Evolutionary conservation across 2,797 vertebrate genomes (phyloP).

Genomic region (Enteromius anoplus): DNA sequence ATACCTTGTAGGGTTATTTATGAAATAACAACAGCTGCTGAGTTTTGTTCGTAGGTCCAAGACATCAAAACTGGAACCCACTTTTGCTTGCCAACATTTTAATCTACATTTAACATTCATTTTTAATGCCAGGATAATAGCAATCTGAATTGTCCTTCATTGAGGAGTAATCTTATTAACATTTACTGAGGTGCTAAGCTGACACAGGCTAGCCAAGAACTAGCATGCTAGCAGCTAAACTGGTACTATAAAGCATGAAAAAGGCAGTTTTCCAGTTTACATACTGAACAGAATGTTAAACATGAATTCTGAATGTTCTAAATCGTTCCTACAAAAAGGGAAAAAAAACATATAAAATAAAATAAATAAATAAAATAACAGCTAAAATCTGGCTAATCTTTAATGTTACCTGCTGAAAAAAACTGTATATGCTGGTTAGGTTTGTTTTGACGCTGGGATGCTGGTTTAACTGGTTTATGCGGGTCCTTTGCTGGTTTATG

Average conservation of each 20-base stretch:
- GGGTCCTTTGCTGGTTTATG: background rate
- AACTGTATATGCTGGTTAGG: no score
- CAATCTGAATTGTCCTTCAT: conserved; percentile 9
- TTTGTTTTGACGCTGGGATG: background rate
- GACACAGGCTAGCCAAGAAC: background rate
- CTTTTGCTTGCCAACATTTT: conserved; percentile 7
- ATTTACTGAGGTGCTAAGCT: background rate
- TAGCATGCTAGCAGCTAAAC: background rate
- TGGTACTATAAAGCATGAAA: background rate
- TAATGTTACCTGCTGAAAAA: no score
- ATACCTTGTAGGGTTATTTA: conserved; percentile 3
- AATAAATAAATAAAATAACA: no score
- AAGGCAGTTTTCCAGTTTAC: background rate
- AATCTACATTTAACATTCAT: conserved; percentile 10
- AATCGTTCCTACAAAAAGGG: background rate
- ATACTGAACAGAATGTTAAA: background rate
- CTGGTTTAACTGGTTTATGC: no score
- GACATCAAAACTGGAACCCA: background rate
- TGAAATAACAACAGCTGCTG: conserved; percentile 4
- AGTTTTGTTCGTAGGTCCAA: conserved; percentile 25
- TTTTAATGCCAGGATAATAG: background rate
- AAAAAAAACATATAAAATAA: no score
- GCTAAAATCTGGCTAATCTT: background rate
- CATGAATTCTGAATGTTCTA: background rate
- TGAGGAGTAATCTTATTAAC: background rate